These are phyloP conservation scores for Caretta caretta DNA, from an alignment of 2,113 vertebrate species.

Conservation along the genomic window DNA sequence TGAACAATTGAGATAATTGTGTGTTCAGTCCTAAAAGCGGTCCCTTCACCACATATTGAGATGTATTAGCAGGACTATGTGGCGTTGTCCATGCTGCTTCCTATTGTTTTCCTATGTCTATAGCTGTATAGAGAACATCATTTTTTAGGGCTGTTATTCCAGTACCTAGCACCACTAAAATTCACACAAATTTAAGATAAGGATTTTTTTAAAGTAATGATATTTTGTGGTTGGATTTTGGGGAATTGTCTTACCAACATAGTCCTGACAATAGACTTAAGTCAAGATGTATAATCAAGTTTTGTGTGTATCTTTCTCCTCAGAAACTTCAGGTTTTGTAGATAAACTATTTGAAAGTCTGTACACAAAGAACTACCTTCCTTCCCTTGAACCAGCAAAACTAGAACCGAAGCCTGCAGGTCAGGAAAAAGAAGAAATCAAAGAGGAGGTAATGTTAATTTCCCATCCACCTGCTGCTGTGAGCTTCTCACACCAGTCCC, in stretches of 20 bases:
- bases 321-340: slow-evolving; percentile 98
- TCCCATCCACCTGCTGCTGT: background rate
- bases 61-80: rapidly evolving
- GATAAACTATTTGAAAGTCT: slow-evolving; percentile 98
- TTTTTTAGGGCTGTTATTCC: background rate
- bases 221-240: background rate
- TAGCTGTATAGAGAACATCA: background rate
- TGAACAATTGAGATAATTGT: background rate
- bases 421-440: slow-evolving; percentile 87
- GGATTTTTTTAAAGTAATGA: too few species aligned
- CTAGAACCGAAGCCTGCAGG: slow-evolving; percentile 84
- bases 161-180: background rate
- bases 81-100: background rate
- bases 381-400: slow-evolving; percentile 87
- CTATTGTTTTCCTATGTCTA: background rate
- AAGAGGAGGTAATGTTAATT: slow-evolving; percentile 83
- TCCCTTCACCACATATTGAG: background rate
- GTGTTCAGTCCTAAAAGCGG: background rate
- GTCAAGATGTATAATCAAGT: background rate
- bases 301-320: slow-evolving; percentile 57
- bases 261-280: background rate
- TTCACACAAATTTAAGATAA: background rate
- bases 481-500: background rate
- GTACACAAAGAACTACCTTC: slow-evolving; percentile 93
- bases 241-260: background rate